A percentile compares a stretch with the other conserved stretches of the same genome.
Evolutionary conservation across 2,113 vertebrate genomes (phyloP).

Genomic region (Sus scrofa): DNA sequence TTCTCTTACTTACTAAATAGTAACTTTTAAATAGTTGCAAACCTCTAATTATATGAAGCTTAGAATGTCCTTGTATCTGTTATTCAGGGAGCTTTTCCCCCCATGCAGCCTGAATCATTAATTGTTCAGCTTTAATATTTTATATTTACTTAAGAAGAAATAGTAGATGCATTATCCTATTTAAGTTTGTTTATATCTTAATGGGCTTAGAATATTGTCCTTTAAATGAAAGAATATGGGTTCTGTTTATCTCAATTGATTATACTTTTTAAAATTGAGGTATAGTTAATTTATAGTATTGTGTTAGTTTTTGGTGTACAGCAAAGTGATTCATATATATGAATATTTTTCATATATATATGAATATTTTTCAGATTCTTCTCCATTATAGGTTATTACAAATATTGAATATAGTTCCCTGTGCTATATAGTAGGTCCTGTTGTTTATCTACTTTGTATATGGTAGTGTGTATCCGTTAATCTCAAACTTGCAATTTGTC

Average conservation of each 20-base stretch:
- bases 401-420: no score
- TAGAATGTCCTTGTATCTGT: neutral
- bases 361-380: no score
- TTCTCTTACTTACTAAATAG: slow-evolving; percentile 25
- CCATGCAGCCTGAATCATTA: neutral
- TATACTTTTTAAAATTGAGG: no score
- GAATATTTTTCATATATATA: no score
- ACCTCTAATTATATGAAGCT: slow-evolving; percentile 31
- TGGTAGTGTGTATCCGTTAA: no score
- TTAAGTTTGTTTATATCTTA: neutral
- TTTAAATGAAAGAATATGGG: slow-evolving; percentile 39
- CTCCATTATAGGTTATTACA: no score
- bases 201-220: neutral
- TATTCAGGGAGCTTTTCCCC: neutral
- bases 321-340: no score
- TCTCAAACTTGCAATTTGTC: no score
- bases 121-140: slow-evolving; percentile 44
- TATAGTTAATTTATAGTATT: no score
- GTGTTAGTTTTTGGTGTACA: no score
- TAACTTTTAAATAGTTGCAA: slow-evolving; percentile 16
- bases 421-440: no score
- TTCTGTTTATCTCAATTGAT: neutral
- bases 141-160: slow-evolving; percentile 33
- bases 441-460: no score
- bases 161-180: neutral